phyloP scores from a whole-genome alignment of 1,140 invertebrate genomes.

The Sarcophaga bullata region DNA sequence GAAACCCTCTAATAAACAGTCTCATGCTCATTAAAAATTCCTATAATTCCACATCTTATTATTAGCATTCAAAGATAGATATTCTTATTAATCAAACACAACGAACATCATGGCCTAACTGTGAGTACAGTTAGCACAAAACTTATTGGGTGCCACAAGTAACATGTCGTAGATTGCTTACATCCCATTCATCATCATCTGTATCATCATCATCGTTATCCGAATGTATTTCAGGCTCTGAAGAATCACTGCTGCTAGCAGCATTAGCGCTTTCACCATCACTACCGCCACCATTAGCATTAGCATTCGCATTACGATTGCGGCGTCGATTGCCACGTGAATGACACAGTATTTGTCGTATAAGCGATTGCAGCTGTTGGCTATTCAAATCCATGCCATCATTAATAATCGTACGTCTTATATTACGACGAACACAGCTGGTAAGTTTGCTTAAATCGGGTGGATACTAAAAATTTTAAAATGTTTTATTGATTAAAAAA shows the following conservation, averaged over 20 bases:
- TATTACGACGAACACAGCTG: conserved; percentile 52
- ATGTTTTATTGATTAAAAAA: too few relatives aligned
- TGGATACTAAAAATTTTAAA: conserved; percentile 63
- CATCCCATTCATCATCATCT: conserved; percentile 28
- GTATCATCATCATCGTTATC: conserved; percentile 14
- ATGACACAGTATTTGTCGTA: conserved; percentile 50
- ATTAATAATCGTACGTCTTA: conserved; percentile 47
- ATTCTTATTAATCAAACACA: too few relatives aligned
- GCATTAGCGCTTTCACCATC: conserved; percentile 19
- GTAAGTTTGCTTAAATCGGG: conserved; percentile 67
- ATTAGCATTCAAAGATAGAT: neutral
- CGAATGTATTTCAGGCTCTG: neutral
- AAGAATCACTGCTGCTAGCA: neutral
- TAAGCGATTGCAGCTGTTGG: conserved; percentile 54
- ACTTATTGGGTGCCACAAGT: conserved; percentile 54
- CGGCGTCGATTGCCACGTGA: neutral
- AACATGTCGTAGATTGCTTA: conserved; percentile 27
- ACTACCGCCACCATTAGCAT: conserved; percentile 44
- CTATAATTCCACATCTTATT: neutral
- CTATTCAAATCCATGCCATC: conserved; percentile 46
- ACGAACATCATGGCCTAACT: too few relatives aligned
- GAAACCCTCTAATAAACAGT: neutral
- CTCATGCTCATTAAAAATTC: conserved; percentile 6
- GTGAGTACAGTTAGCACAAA: neutral
- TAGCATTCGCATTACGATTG: conserved; percentile 42